Evolutionary conservation across 2,797 vertebrate species (phyloP).

Genomic region (Fringilla coelebs): DNA sequence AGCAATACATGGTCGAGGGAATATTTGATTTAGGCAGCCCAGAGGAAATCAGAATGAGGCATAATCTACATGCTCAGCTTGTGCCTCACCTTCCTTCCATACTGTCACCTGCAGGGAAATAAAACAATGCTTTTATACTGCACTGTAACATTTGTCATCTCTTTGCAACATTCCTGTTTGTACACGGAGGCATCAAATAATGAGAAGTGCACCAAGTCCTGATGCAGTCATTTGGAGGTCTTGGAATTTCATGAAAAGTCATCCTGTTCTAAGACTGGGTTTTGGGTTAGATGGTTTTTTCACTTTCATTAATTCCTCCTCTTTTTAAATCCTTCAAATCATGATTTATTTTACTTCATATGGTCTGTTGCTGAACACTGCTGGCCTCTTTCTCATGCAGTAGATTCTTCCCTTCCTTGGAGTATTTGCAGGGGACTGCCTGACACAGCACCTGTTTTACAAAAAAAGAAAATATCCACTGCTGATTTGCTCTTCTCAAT

Average conservation of each 20-base stretch:
- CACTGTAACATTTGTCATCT: neutral
- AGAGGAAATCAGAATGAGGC: neutral
- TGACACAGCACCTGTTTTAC: neutral
- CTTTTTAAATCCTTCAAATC: neutral
- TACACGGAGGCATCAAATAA: neutral
- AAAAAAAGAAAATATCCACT: neutral
- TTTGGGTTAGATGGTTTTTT: neutral
- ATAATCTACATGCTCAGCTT: neutral
- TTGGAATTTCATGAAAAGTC: neutral
- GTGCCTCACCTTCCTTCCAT: neutral
- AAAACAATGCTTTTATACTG: neutral
- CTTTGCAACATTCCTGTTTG: neutral
- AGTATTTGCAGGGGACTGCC: neutral
- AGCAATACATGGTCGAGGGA: neutral
- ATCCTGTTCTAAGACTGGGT: neutral
- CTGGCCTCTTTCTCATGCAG: neutral
- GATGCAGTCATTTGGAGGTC: neutral
- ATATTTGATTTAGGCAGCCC: neutral
- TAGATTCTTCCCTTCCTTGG: neutral
- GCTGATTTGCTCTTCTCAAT: neutral
- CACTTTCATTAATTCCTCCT: neutral
- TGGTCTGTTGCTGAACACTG: neutral
- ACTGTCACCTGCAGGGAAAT: neutral
- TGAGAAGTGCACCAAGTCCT: neutral
- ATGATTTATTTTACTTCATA: neutral